These are phyloP conservation scores for Panagrolaimus sp. DNA, from an alignment of 1,140 invertebrate species.

Conservation along the genomic window DNA sequence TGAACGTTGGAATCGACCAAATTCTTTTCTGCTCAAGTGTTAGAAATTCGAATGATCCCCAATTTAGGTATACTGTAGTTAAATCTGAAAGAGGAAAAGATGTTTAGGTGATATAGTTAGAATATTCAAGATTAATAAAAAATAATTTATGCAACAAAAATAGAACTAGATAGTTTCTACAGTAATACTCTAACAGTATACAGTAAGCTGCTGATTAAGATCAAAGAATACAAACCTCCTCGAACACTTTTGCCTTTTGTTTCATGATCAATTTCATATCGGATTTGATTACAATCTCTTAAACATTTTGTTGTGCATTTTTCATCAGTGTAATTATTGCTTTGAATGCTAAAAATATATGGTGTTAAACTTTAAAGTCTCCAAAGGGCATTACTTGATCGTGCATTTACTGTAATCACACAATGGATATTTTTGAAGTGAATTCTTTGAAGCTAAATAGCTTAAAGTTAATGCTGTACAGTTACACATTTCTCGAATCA, in stretches of 20 bases:
- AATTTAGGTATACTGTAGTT: slow-evolving; percentile 49
- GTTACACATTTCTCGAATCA: slow-evolving; percentile 45
- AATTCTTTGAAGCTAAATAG: slow-evolving; percentile 31
- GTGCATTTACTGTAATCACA: slow-evolving; percentile 42
- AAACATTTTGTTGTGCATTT: slow-evolving; percentile 51
- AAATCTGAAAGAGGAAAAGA: slow-evolving; percentile 6
- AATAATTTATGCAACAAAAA: background rate
- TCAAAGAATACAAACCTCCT: slow-evolving; percentile 30
- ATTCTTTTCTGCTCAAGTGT: slow-evolving; percentile 53
- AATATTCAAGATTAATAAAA: background rate
- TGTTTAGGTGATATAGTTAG: no score
- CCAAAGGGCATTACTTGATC: slow-evolving; percentile 29
- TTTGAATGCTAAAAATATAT: slow-evolving; percentile 28
- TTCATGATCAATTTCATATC: slow-evolving; percentile 50
- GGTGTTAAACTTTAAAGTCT: background rate
- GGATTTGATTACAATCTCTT: slow-evolving; percentile 53
- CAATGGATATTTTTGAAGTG: slow-evolving; percentile 35
- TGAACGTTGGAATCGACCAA: slow-evolving; percentile 42
- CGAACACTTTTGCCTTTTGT: slow-evolving; percentile 48
- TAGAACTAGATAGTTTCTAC: no score
- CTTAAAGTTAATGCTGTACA: slow-evolving; percentile 41
- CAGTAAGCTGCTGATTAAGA: slow-evolving; percentile 27
- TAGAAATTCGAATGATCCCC: slow-evolving; percentile 57
- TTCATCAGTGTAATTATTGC: slow-evolving; percentile 49
- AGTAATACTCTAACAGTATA: slow-evolving; percentile 33